Percentiles rank a stretch among this genome's conserved stretches.
phyloP scores from a whole-genome alignment of 2,113 vertebrate genomes.

The Neomonachus schauinslandi region DNA sequence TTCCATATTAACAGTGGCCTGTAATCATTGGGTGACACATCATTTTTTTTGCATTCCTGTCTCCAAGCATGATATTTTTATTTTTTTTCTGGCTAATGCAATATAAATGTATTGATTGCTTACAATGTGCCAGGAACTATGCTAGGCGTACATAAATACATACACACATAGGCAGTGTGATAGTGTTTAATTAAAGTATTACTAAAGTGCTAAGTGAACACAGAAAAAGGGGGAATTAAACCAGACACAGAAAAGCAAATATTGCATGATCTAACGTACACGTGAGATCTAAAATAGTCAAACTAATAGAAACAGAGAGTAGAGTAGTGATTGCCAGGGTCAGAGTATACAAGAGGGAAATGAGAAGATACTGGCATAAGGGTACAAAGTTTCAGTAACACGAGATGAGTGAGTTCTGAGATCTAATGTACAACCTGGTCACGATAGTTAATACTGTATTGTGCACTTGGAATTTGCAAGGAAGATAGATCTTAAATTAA shows the following conservation, averaged over 20 bases:
- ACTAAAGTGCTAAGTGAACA: background rate
- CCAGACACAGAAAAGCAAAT: background rate
- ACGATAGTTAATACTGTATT: background rate
- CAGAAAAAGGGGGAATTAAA: background rate
- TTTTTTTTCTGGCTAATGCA: background rate
- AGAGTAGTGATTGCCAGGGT: background rate
- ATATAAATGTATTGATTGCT: background rate
- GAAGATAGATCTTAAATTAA: background rate
- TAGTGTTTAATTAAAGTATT: conserved; percentile 36
- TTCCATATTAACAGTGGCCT: background rate
- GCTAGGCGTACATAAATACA: background rate
- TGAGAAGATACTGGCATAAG: background rate
- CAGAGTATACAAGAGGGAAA: background rate
- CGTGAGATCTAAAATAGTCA: background rate
- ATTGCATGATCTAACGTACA: background rate
- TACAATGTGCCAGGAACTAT: background rate
- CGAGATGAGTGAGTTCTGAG: background rate
- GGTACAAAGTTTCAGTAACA: background rate
- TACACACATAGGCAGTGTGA: background rate
- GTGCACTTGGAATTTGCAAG: background rate
- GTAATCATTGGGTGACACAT: background rate
- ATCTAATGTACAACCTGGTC: background rate
- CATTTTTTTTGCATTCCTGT: background rate
- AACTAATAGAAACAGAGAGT: background rate
- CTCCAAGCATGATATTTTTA: background rate